Conservation (phyloP, 2,888 invertebrate genomes). For the Holacanthella duospinosa region DNA sequence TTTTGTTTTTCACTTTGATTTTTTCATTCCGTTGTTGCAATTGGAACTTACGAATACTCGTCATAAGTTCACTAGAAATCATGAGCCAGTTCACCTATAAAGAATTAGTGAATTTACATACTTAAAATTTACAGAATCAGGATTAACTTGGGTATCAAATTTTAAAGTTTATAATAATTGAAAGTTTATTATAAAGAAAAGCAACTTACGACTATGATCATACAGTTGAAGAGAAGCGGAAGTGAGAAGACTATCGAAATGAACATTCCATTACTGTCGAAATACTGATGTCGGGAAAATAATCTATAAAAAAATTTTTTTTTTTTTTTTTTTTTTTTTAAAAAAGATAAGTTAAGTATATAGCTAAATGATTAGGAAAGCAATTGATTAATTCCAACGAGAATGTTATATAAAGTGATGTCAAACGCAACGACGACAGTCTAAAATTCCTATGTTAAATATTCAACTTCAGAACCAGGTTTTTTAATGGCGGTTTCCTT, state of each 20-base stretch:
- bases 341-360: too few species aligned
- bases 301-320: constrained; percentile 50
- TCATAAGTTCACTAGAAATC: constrained; percentile 77
- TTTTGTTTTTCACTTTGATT: too few species aligned
- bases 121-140: not conserved
- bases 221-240: constrained; percentile 80
- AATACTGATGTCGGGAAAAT: constrained; percentile 84
- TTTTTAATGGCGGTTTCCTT: too few species aligned
- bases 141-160: not conserved
- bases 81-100: constrained; percentile 62
- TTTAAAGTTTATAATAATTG: too few species aligned
- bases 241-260: constrained; percentile 90
- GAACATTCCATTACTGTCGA: constrained; percentile 84
- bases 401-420: too few species aligned
- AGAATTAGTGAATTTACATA: not conserved
- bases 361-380: too few species aligned
- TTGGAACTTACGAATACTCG: constrained; percentile 70
- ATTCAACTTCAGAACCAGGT: too few species aligned
- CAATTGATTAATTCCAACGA: too few species aligned
- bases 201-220: constrained; percentile 81
- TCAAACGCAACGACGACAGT: too few species aligned
- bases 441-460: too few species aligned
- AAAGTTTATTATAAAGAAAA: too few species aligned
- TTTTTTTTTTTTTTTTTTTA: too few species aligned
- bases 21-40: constrained; percentile 44